phyloP scores from a whole-genome alignment of 2,113 vertebrate species.

The Picathartes gymnocephalus region DNA sequence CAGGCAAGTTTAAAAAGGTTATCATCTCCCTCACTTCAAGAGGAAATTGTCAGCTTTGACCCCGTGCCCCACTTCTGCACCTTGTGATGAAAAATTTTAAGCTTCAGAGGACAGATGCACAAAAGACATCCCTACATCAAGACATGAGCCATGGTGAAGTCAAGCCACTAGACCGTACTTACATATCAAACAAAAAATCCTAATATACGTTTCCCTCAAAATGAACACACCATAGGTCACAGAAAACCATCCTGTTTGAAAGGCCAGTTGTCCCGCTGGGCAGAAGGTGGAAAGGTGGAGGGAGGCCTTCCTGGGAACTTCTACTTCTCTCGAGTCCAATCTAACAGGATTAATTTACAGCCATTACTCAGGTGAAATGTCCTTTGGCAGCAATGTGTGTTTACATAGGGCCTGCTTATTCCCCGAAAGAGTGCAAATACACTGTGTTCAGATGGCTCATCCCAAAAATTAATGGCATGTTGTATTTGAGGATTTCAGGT shows the following conservation, averaged over 20 bases:
- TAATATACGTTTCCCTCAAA: background rate
- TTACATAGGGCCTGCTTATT: background rate
- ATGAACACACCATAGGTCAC: background rate
- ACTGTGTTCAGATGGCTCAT: background rate
- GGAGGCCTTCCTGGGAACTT: background rate
- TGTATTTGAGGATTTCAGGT: background rate
- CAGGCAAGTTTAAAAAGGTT: background rate
- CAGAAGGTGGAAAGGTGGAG: background rate
- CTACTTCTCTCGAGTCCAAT: background rate
- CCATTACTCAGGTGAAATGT: background rate
- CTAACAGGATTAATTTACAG: background rate
- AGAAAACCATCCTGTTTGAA: background rate
- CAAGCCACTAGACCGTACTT: background rate
- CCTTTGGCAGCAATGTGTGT: background rate
- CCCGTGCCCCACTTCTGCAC: fast-evolving
- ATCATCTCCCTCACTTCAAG: background rate
- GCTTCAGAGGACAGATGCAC: background rate
- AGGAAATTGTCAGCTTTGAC: background rate
- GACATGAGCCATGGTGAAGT: background rate
- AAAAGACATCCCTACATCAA: background rate
- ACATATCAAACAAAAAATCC: background rate
- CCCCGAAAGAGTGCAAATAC: background rate
- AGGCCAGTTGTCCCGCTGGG: fast-evolving
- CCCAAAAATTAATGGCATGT: background rate
- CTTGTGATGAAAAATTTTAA: background rate